These are phyloP conservation scores for Montipora foliosa DNA, from an alignment of 64 coral and sea anemone species.

Conservation along the genomic window DNA sequence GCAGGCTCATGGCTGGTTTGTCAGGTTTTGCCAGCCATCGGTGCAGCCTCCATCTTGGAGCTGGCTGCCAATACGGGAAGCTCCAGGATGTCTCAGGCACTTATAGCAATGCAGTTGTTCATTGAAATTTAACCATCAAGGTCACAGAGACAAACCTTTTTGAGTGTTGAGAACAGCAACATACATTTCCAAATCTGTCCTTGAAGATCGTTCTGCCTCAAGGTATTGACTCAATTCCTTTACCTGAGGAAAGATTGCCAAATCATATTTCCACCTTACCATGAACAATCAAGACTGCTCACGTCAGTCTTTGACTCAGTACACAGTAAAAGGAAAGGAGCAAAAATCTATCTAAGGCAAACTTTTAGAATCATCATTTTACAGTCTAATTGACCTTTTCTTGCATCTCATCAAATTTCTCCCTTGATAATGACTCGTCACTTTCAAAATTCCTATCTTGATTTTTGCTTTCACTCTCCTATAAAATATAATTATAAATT, in stretches of 20 bases:
- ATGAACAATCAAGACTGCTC: neutral
- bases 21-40: no score
- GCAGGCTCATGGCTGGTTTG: no score
- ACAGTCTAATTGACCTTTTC: slow-evolving; percentile 43
- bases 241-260: slow-evolving; percentile 40
- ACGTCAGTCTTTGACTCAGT: no score
- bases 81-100: no score
- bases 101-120: no score
- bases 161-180: slow-evolving; percentile 98
- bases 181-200: slow-evolving; percentile 99
- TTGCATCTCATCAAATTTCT: slow-evolving; percentile 44
- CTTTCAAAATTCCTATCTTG: slow-evolving; percentile 1
- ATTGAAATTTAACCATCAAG: neutral
- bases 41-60: no score
- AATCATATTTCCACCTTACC: no score
- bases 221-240: slow-evolving; percentile 94
- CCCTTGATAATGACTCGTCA: slow-evolving; percentile 41
- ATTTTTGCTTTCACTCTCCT: slow-evolving; percentile 43
- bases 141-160: slow-evolving; percentile 68
- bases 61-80: no score
- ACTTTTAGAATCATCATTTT: no score
- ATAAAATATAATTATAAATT: neutral
- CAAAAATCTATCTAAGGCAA: no score
- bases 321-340: no score
- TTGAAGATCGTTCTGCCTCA: slow-evolving; percentile 92